phyloP scores from a whole-genome alignment of 2,888 invertebrate genomes.

The Scaptodrosophila latifasciaeformis region DNA sequence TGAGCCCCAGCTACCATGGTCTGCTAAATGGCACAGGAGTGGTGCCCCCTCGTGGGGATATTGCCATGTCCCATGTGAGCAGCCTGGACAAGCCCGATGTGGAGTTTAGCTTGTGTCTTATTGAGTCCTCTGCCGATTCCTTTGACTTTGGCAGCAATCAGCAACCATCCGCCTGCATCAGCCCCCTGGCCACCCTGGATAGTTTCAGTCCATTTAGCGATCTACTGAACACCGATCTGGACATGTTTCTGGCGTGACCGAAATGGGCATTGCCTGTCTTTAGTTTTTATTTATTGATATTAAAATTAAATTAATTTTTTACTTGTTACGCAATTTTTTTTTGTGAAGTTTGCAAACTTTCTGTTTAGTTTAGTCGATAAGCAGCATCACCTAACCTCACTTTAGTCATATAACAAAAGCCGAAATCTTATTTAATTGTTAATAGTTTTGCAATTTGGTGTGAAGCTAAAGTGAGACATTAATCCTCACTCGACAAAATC shows the following conservation, averaged over 20 bases:
- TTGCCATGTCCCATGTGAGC: conserved; percentile 43
- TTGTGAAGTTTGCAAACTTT: too few species aligned
- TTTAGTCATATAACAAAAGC: conserved; percentile 26
- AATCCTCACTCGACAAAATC: too few species aligned
- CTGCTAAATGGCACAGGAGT: conserved; percentile 25
- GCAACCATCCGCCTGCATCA: conserved; percentile 68
- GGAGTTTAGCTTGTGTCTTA: conserved; percentile 69
- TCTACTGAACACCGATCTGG: conserved; percentile 67
- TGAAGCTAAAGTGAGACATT: too few species aligned
- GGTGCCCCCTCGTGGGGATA: conserved; percentile 40
- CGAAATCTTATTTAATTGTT: not conserved
- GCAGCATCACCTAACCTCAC: conserved; percentile 45
- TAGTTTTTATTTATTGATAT: conserved; percentile 28
- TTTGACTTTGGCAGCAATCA: conserved; percentile 69
- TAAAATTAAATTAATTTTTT: conserved; percentile 20
- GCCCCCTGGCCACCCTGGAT: conserved; percentile 69
- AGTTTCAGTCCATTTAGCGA: conserved; percentile 72
- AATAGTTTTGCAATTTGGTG: too few species aligned
- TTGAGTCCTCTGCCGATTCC: conserved; percentile 71
- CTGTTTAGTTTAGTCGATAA: too few species aligned
- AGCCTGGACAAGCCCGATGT: conserved; percentile 66
- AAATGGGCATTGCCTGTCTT: not conserved
- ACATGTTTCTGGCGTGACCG: conserved; percentile 73
- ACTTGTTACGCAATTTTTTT: conserved; percentile 28
- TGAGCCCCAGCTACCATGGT: conserved; percentile 56